phyloP scores from a whole-genome alignment of 2,113 vertebrate genomes.

The Elgaria multicarinata region DNA sequence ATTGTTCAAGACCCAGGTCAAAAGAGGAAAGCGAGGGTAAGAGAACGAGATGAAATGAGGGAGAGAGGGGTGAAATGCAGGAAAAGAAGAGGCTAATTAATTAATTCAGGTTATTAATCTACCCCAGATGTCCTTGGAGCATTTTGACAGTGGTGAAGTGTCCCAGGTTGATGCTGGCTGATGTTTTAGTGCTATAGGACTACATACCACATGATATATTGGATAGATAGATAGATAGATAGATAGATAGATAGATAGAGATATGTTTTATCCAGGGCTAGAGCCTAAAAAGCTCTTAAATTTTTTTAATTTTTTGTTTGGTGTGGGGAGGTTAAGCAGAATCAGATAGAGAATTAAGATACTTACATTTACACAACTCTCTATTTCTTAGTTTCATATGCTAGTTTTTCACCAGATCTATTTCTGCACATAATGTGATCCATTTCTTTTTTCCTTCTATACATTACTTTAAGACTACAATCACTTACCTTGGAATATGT shows the following conservation, averaged over 20 bases:
- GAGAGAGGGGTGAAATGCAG: constrained; percentile 51
- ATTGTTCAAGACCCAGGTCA: constrained; percentile 58
- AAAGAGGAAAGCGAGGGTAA: constrained; percentile 44
- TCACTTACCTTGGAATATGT: no score
- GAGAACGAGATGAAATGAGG: constrained; percentile 26
- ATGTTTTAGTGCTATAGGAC: constrained; percentile 29
- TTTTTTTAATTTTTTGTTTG: no score
- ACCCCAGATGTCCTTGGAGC: constrained; percentile 64
- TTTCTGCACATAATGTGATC: not conserved
- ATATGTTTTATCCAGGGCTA: not conserved
- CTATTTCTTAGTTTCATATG: not conserved
- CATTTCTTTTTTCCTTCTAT: no score
- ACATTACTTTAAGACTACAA: no score
- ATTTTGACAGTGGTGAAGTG: constrained; percentile 49
- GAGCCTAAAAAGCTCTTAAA: not conserved
- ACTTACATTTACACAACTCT: not conserved
- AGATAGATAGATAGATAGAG: no score
- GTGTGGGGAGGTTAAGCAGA: not conserved
- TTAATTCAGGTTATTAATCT: constrained; percentile 77
- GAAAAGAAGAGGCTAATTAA: constrained; percentile 70
- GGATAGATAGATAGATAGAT: no score
- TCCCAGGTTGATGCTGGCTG: constrained; percentile 63
- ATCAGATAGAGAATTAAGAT: not conserved
- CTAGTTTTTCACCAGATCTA: not conserved
- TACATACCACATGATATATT: not conserved